Evolutionary conservation across 2,888 invertebrate genomes (phyloP), one percentile per base, ranked within the genome.

Genomic region (Polymixis flavicincta): DNA sequence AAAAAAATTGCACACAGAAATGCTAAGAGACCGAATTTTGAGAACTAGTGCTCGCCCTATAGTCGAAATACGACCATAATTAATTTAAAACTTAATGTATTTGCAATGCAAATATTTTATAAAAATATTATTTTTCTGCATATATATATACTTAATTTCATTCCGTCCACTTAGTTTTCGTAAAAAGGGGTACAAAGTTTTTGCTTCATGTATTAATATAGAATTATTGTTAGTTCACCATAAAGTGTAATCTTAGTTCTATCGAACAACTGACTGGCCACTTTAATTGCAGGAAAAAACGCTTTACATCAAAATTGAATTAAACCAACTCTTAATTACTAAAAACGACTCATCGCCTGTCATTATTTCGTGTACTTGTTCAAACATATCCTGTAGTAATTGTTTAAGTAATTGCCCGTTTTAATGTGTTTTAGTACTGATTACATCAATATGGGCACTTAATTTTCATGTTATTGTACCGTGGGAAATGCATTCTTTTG

Each of bases 381-480:
- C 67, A 85, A 85, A 86, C 84, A 78, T 66, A 79, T 76, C 83
- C 83, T 79, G 74, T 63, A 65, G 81, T 85, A 83, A 85, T 83
- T 85, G 85, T 86, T 77, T 72, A 86, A 75, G 67, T 86, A 86
- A 86, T 85, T 80, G 81, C 55, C 37, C 67, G 61, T 78, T 86
- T 78, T 80, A 72, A 75, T 85, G 74, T 80, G 54, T 78, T 72
- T 83, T 78, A 72, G 65, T 60, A 19, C 60, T 66, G 84, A 85
- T 85, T 72, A 69, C 45, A 85, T 85, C 85, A 72, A 68, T 42
- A 42, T 9, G 22, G 71, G 65, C 52, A 66, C 37, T 74, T 78
- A 45, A 83, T 85, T 78, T 74, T 60, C 61, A 57, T 73, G 78
- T 83, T 73, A 71, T 61, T 73, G 11, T 74, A 14, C 45, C 68